These are phyloP conservation scores for Brenthis ino DNA, from an alignment of 2,888 invertebrate genomes.

Conservation along the genomic window DNA sequence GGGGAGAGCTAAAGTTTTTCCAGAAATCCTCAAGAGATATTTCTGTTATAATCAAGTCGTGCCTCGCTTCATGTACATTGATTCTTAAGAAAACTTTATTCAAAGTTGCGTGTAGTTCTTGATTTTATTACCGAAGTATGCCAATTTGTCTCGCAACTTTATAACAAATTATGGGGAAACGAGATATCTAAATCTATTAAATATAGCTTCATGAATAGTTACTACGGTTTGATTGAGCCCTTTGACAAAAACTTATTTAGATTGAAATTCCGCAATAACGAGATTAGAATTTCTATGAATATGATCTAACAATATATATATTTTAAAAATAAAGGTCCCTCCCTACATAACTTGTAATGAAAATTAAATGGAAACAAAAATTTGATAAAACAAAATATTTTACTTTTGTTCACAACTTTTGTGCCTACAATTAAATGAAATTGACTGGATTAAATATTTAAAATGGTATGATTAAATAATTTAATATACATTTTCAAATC, in stretches of 20 bases:
- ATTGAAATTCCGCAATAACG: not conserved
- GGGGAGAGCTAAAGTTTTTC: slow-evolving; percentile 27
- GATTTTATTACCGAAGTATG: slow-evolving; percentile 30
- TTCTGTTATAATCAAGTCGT: slow-evolving; percentile 26
- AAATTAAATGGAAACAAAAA: too few relatives aligned
- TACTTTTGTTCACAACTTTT: too few relatives aligned
- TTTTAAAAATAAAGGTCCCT: too few relatives aligned
- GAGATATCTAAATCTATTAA: slow-evolving; percentile 13
- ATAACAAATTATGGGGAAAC: slow-evolving; percentile 42
- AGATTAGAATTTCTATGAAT: not conserved
- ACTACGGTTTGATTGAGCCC: slow-evolving; percentile 1
- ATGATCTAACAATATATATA: too few relatives aligned
- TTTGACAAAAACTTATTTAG: slow-evolving; percentile 9
- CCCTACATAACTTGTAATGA: too few relatives aligned
- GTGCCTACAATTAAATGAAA: too few relatives aligned
- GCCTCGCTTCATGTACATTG: slow-evolving; percentile 26
- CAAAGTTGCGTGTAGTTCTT: slow-evolving; percentile 22
- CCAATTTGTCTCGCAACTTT: slow-evolving; percentile 22
- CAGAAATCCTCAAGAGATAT: slow-evolving; percentile 23
- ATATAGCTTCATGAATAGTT: slow-evolving; percentile 18
- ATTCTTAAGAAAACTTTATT: slow-evolving; percentile 23
- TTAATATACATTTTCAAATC: too few relatives aligned
- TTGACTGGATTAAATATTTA: too few relatives aligned
- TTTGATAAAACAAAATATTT: too few relatives aligned
- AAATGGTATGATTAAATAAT: too few relatives aligned